phyloP scores from a whole-genome alignment of 92 coral and sea anemone species.

The Montipora capitata region DNA sequence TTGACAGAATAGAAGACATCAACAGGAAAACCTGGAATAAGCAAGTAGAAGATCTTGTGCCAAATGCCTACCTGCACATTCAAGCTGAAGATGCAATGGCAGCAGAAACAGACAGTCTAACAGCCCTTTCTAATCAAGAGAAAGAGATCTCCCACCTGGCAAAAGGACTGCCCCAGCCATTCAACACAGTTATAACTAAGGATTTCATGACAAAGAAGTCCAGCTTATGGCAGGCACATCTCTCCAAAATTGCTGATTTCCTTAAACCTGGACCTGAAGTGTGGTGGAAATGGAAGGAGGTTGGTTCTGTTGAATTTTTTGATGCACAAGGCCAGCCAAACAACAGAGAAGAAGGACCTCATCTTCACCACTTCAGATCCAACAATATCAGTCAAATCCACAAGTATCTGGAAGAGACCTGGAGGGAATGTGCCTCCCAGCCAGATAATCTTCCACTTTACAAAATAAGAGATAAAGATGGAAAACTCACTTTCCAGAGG shows the following conservation, averaged over 20 bases:
- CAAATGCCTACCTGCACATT: slow-evolving; percentile 51
- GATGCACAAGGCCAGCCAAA: slow-evolving; percentile 28
- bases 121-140: slow-evolving; percentile 33
- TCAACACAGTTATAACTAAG: slow-evolving; percentile 24
- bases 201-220: slow-evolving; percentile 19
- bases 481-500: slow-evolving; percentile 40
- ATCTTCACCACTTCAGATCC: slow-evolving; percentile 43
- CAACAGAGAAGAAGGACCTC: slow-evolving; percentile 28
- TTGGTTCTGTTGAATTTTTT: slow-evolving; percentile 46
- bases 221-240: slow-evolving; percentile 44
- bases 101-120: slow-evolving; percentile 2
- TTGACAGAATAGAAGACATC: slow-evolving; percentile 40
- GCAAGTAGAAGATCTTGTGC: slow-evolving; percentile 39
- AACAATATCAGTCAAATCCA: slow-evolving; percentile 16
- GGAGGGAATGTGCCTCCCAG: slow-evolving; percentile 24
- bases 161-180: slow-evolving; percentile 42
- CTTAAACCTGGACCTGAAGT: slow-evolving; percentile 23
- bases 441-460: slow-evolving; percentile 40
- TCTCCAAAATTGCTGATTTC: slow-evolving; percentile 36
- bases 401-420: slow-evolving; percentile 2
- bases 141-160: slow-evolving; percentile 46
- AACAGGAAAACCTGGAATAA: slow-evolving; percentile 60
- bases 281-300: slow-evolving; percentile 60
- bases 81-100: slow-evolving; percentile 36
- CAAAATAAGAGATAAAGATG: slow-evolving; percentile 44